Base-by-base conservation (phyloP, 2,113 vertebrate species). In the Lampris incognitus region DNA sequence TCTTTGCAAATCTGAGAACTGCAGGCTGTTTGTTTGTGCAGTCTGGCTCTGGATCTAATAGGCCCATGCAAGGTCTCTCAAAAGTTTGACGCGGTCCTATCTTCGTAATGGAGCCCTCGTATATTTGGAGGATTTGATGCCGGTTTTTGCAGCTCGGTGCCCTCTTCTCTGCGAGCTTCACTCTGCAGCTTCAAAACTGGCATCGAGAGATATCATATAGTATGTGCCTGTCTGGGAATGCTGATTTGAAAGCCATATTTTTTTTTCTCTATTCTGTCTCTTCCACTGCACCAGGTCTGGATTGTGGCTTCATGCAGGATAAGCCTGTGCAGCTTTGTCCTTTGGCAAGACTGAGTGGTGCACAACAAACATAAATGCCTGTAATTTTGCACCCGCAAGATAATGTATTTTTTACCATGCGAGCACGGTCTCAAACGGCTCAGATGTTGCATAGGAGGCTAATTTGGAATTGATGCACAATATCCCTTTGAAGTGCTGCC, bases 401-500 rank as follows among this genome's bases (percentile, higher is more conserved):
- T 88, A 88, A 91, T 90, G 77, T 84, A 88, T 89, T 92, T 46
- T 88, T 79, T 80, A 66, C 81, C 73, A 83, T 66, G 78, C 85
- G 83, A 86, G 78, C 81, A 90, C 80, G 81, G 85, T 77, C 82
- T 88, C 66, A 71, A 74, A 81, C 81, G 85, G 80, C 80, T 84
- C 79, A 88, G 82, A 84, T 84, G 84, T 85, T 86, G 75, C 76
- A 76, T 74, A 81, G 73, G 83, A 80, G 64, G 86, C 86, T 90
- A 85, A 90, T 91, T 89, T 90, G 74, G 86, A 76, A 79, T 78
- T 70, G 86, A 85, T 84, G 87, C 84, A 85, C 81, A 87, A 85
- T 84, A 78, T 88, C 59, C 66, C 89, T 91, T 91, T 90, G 88
- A 92, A 89, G 90, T 89, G 74, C 38, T 86, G 76, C 74, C 72